Evolutionary conservation across 1,140 invertebrate species (phyloP).

Genomic region (Cotesia typhae): DNA sequence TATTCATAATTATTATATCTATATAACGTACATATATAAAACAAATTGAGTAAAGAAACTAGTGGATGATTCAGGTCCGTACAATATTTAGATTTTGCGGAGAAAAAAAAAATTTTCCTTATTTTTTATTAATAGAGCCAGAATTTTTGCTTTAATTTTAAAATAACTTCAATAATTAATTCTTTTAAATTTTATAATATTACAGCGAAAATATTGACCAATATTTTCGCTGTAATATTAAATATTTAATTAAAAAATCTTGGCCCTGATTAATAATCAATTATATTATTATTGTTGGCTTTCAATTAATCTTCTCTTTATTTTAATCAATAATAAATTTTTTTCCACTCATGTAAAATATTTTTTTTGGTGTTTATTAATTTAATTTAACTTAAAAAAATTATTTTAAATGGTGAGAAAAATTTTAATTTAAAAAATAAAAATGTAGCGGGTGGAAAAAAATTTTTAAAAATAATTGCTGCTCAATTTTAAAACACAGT

Average conservation of each 20-base stretch:
- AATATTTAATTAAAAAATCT: too few species aligned
- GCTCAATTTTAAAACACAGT: too few species aligned
- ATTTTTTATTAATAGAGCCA: too few species aligned
- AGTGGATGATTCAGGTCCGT: constrained; percentile 57
- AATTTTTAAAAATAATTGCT: too few species aligned
- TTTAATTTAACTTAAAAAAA: too few species aligned
- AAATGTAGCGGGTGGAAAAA: neutral
- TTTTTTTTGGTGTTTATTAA: neutral
- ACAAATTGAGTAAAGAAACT: constrained; percentile 64
- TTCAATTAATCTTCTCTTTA: constrained; percentile 1
- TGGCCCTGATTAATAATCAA: neutral
- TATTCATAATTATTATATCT: constrained; percentile 63
- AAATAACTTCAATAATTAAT: too few species aligned
- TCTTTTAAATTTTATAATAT: too few species aligned
- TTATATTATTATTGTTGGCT: neutral
- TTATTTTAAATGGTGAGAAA: too few species aligned
- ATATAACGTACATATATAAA: constrained; percentile 65
- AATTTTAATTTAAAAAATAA: neutral
- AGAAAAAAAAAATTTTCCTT: too few species aligned
- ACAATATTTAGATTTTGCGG: constrained; percentile 40
- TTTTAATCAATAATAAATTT: neutral
- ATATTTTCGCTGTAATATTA: too few species aligned
- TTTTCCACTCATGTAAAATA: neutral
- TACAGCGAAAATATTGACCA: too few species aligned
- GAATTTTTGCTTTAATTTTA: too few species aligned